These are phyloP conservation scores for Athene noctua DNA, from an alignment of 2,113 vertebrate species.

Conservation along the genomic window DNA sequence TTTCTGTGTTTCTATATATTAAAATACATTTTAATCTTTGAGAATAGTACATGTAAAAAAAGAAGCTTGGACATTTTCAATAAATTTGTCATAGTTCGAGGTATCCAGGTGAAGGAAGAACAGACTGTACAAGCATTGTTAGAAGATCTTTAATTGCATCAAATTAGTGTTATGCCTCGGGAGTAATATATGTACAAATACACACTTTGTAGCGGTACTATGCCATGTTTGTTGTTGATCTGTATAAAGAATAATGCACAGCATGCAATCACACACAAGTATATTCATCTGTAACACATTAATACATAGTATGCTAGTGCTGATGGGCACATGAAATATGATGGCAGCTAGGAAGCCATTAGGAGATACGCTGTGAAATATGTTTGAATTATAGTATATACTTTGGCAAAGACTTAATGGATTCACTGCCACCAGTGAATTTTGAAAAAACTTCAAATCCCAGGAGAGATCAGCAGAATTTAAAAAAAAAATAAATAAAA, in stretches of 20 bases:
- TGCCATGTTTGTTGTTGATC: neutral
- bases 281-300: neutral
- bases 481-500: too few relatives aligned
- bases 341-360: neutral
- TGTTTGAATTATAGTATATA: neutral
- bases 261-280: neutral
- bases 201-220: neutral
- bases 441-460: neutral
- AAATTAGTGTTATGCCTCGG: neutral
- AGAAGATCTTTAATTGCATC: conserved; percentile 34
- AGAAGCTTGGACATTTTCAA: neutral
- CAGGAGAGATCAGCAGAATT: neutral
- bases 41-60: neutral
- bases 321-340: neutral
- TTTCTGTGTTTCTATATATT: neutral
- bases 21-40: neutral
- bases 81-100: neutral
- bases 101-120: neutral
- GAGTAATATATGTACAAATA: neutral
- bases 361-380: neutral
- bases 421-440: neutral
- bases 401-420: neutral
- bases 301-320: neutral
- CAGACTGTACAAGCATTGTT: neutral
- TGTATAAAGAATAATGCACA: conserved; percentile 12